Conservation (phyloP, 2,113 vertebrate species). For the Microtus ochrogaster region DNA sequence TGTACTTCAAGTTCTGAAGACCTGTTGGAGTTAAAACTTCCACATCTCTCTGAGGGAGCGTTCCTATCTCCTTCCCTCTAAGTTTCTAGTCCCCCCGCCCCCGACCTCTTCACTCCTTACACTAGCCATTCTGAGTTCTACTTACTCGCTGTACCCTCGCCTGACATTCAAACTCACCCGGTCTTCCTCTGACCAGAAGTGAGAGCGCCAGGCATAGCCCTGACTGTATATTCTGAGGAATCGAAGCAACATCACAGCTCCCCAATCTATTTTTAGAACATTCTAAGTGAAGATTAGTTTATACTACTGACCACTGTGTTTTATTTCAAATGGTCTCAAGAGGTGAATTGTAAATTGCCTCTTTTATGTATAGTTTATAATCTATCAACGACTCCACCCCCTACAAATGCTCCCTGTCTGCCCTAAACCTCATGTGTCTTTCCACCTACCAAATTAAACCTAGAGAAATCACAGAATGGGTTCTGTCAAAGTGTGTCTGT, state of each 20-base stretch:
- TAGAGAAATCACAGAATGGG: neutral
- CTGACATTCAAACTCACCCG: neutral
- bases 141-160: neutral
- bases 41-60: neutral
- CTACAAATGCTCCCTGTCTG: neutral
- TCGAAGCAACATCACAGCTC: neutral
- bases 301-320: conserved; percentile 13
- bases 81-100: neutral
- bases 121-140: neutral
- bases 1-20: neutral
- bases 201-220: neutral
- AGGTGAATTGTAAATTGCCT: conserved; percentile 46
- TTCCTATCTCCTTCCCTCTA: neutral
- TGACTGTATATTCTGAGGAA: neutral
- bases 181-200: neutral
- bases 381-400: neutral
- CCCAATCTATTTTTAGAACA: neutral
- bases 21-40: neutral
- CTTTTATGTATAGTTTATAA: neutral
- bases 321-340: conserved; percentile 14
- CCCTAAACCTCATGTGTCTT: neutral
- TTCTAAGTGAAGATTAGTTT: conserved; percentile 22
- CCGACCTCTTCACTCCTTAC: neutral
- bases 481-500: neutral
- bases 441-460: neutral